Conservation (phyloP, 2,113 vertebrate genomes). For the Rhinolophus ferrumequinum region DNA sequence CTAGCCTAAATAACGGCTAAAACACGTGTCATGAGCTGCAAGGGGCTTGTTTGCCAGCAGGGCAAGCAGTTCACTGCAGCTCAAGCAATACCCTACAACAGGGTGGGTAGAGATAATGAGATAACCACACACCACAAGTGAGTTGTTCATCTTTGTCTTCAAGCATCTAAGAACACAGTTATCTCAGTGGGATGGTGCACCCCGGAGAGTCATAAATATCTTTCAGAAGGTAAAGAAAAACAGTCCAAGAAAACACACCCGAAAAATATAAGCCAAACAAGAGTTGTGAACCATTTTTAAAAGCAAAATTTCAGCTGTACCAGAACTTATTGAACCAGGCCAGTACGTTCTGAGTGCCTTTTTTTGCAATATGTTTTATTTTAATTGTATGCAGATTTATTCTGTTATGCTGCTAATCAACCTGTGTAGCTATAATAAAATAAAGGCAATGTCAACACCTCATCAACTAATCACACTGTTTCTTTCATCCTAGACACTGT, state of each 20-base stretch:
- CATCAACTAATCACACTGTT: constrained; percentile 68
- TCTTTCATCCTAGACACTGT: constrained; percentile 59
- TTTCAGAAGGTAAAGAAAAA: constrained; percentile 73
- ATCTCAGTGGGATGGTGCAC: constrained; percentile 67
- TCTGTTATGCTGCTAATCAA: constrained; percentile 75
- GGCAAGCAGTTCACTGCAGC: constrained; percentile 67
- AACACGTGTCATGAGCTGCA: constrained; percentile 70
- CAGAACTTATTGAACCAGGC: constrained; percentile 48
- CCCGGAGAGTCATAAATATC: constrained; percentile 64
- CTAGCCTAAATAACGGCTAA: constrained; percentile 72
- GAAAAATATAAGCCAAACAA: constrained; percentile 56
- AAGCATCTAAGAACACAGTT: constrained; percentile 63
- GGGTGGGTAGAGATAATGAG: constrained; percentile 72
- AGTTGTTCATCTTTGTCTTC: constrained; percentile 70
- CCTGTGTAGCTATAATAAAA: constrained; percentile 69
- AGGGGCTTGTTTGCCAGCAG: constrained; percentile 80
- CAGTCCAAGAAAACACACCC: constrained; percentile 70
- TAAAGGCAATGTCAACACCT: constrained; percentile 73
- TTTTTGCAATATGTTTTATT: constrained; percentile 56
- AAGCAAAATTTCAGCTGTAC: constrained; percentile 45
- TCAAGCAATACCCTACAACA: constrained; percentile 59
- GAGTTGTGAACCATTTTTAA: constrained; percentile 56
- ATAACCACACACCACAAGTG: constrained; percentile 62
- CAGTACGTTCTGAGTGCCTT: constrained; percentile 28
- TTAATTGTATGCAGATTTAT: constrained; percentile 76